Percentiles rank a stretch among this genome's conserved stretches.
Evolutionary conservation across 1,140 invertebrate species (phyloP).

Genomic region (Conus betulinus): DNA sequence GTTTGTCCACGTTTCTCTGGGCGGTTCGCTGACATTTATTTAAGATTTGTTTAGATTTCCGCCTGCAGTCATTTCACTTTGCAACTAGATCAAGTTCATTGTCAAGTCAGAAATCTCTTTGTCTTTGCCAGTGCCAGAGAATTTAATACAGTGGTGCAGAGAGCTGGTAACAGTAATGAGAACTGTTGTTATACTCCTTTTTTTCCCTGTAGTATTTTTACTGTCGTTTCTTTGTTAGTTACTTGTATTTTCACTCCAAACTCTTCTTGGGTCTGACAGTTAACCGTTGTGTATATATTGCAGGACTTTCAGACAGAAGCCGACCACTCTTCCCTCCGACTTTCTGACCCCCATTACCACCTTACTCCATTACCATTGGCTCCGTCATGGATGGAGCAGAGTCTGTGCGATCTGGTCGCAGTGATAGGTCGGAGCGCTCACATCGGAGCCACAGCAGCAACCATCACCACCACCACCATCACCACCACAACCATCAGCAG

Average conservation of each 20-base stretch:
- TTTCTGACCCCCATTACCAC: background rate
- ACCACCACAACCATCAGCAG: conserved; percentile 44
- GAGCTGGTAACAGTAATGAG: background rate
- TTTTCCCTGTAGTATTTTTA: no score
- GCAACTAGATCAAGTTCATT: no score
- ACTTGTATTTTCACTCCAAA: background rate
- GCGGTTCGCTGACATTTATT: no score
- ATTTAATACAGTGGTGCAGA: background rate
- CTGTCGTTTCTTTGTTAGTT: background rate
- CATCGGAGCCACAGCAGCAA: conserved; percentile 67
- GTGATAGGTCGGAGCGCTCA: conserved; percentile 73
- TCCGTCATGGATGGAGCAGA: conserved; percentile 69
- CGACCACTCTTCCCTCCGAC: background rate
- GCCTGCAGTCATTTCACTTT: no score
- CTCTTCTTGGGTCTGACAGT: background rate
- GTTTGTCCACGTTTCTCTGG: no score
- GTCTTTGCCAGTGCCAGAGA: background rate
- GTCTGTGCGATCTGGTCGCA: conserved; percentile 72
- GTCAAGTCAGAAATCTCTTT: no score
- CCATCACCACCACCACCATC: conserved; percentile 48
- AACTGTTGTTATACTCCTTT: no score
- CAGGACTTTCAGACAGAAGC: background rate
- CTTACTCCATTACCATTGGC: background rate
- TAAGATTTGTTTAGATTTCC: no score
- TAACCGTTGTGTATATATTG: background rate